Percentiles rank a stretch among this genome's conserved stretches.
These are phyloP conservation scores for Austrofundulus limnaeus DNA, from an alignment of 2,113 vertebrate genomes.

Conservation along the genomic window DNA sequence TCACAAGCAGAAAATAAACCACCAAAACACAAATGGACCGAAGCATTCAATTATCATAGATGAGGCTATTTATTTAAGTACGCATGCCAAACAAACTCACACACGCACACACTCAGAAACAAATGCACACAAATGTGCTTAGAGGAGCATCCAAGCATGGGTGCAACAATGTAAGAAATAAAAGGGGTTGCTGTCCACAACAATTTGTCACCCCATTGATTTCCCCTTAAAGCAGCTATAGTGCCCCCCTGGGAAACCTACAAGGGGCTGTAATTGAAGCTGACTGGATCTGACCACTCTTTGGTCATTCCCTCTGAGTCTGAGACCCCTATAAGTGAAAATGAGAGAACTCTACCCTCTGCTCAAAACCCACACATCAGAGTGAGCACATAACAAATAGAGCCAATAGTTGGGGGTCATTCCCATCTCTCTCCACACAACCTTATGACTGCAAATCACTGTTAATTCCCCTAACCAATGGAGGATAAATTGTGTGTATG, in stretches of 20 bases:
- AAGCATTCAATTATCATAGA: constrained; percentile 67
- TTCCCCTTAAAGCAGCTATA: constrained; percentile 69
- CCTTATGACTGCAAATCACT: constrained; percentile 40
- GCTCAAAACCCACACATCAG: constrained; percentile 51
- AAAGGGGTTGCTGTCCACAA: constrained; percentile 72
- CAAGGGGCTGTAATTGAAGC: constrained; percentile 69
- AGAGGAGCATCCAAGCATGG: constrained; percentile 40
- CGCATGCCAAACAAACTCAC: constrained; percentile 26
- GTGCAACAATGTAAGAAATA: constrained; percentile 64
- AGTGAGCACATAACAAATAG: constrained; percentile 57
- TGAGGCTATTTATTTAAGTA: constrained; percentile 43
- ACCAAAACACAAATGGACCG: constrained; percentile 63
- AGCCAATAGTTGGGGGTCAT: constrained; percentile 56
- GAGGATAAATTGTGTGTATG: constrained; percentile 48
- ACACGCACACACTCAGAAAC: constrained; percentile 3
- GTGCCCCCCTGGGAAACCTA: constrained; percentile 69
- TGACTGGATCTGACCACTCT: constrained; percentile 68
- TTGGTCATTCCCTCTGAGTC: constrained; percentile 61
- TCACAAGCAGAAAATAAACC: constrained; percentile 57
- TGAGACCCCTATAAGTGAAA: constrained; percentile 64
- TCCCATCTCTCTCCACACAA: constrained; percentile 55
- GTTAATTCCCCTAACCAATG: constrained; percentile 56
- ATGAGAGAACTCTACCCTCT: constrained; percentile 63
- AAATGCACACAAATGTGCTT: constrained; percentile 12
- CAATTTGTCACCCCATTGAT: constrained; percentile 78